A percentile compares a stretch with the other conserved stretches of the same genome.
phyloP scores from a whole-genome alignment of 2,797 vertebrate genomes.

The Tympanoctomys barrerae region DNA sequence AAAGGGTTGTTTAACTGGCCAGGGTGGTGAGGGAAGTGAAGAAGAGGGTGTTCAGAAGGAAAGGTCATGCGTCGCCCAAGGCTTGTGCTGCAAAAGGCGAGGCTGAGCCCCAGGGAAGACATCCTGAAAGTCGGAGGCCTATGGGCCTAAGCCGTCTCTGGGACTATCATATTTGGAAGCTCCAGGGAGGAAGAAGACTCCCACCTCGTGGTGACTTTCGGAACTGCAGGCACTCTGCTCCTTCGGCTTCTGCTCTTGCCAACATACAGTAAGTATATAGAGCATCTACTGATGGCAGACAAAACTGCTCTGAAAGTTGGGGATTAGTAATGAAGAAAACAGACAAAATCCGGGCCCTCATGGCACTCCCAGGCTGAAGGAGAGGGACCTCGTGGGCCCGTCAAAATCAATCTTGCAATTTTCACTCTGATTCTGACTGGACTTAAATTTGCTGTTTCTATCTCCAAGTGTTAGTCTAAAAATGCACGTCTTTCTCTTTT shows the following conservation, averaged over 20 bases:
- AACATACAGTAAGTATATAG: accelerated
- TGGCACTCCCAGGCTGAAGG: background rate
- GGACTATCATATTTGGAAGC: background rate
- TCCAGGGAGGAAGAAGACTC: background rate
- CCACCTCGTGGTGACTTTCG: constrained; percentile 2
- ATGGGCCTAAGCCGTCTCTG: background rate
- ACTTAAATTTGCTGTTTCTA: background rate
- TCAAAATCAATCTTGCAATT: background rate
- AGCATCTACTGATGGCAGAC: background rate
- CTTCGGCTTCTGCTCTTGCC: background rate
- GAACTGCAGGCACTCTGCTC: constrained; percentile 26
- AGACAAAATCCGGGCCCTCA: background rate
- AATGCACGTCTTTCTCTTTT: background rate
- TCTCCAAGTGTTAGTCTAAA: background rate
- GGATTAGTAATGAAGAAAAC: background rate
- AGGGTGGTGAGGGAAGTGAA: constrained; percentile 50
- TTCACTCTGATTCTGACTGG: background rate
- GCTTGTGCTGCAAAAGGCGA: constrained; percentile 56
- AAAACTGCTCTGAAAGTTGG: background rate
- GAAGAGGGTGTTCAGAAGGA: constrained; percentile 64
- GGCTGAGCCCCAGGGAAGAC: constrained; percentile 6
- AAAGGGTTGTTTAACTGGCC: constrained; percentile 79
- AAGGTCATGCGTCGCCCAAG: constrained; percentile 78
- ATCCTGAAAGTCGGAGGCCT: constrained; percentile 24
- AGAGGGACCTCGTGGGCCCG: background rate